Evolutionary conservation across 2,113 vertebrate species (phyloP), one percentile per base, ranked within the genome.

Genomic region (Urocitellus parryii): DNA sequence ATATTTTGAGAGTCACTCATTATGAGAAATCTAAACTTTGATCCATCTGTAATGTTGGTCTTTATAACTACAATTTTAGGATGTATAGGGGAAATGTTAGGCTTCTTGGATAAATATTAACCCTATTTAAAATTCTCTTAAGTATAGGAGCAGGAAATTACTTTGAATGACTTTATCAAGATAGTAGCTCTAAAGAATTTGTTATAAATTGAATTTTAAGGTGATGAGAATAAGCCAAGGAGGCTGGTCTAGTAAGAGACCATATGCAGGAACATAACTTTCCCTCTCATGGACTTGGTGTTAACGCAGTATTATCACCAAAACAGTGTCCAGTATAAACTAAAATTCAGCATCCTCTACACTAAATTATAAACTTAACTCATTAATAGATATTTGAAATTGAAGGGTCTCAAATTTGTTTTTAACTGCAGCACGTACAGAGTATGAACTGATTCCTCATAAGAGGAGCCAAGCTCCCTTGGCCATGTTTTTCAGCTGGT

Each of bases 31-130:
- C 27, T 76, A 74, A 96, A 79, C 61, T 73, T 88, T 56, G 24
- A 63, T 37, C 84, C 63, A 73, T 72, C 24, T 94, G 11, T 86
- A 80, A 86, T 82, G n/a, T 20, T 68, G 20, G 56, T 79, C 14
- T 92, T 88, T 93, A 45, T 93, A 73, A 95, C 27, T 93, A 27
- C 93, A 76, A 84, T 56, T 97, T 88, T 91, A 91, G 56, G 88
- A n/a, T 63, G 6, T 56, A 4, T 70, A 85, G n/a, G 45, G 25
- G 24, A 96, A 86, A 48, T 86, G 25, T 70, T 77, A 85, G 3
- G 16, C 78, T 73, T 20, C 88, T 73, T 88, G 42, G 29, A 53
- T 79, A 84, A 94, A 42, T 88, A 76, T 51, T 29, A 92, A 81
- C 37, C 24, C 13, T 95, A 37, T 87, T 85, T 39, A 94, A 29